Percentiles rank a stretch among this genome's conserved stretches.
phyloP scores from a whole-genome alignment of 2,888 invertebrate genomes.

The Automeris io region DNA sequence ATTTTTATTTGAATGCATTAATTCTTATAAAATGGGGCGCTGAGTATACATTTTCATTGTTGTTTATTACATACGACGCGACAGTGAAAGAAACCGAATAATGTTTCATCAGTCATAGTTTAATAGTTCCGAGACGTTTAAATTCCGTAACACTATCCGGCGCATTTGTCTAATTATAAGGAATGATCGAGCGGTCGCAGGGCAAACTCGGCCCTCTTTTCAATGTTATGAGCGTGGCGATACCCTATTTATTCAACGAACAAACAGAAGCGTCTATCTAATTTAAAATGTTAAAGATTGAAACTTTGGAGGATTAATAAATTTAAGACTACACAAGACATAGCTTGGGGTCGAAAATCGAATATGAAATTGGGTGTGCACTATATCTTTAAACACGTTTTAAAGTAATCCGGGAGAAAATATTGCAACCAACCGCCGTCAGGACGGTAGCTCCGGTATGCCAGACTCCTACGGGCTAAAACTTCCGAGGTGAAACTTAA shows the following conservation, averaged over 20 bases:
- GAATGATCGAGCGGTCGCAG: not conserved
- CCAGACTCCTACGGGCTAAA: too few relatives aligned
- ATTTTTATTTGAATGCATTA: too few relatives aligned
- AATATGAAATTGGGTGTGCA: too few relatives aligned
- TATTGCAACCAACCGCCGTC: too few relatives aligned
- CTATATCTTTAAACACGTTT: too few relatives aligned
- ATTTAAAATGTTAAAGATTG: too few relatives aligned
- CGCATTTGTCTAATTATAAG: constrained; percentile 2
- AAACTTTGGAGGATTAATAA: too few relatives aligned
- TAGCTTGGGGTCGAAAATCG: too few relatives aligned
- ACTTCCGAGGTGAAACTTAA: too few relatives aligned
- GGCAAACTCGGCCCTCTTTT: constrained; percentile 2
- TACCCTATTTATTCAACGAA: not conserved
- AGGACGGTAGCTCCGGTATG: too few relatives aligned
- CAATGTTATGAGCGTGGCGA: not conserved
- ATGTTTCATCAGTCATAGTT: not conserved
- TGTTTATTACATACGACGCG: not conserved
- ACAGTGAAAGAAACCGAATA: not conserved
- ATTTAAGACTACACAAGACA: too few relatives aligned
- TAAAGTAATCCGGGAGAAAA: too few relatives aligned
- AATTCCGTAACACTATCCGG: not conserved
- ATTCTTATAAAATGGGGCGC: not conserved
- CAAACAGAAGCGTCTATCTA: not conserved
- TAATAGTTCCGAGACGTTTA: not conserved
- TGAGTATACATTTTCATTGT: not conserved